Evolutionary conservation across 2,797 vertebrate species (phyloP).

Genomic region (Eutrigla gurnardus): DNA sequence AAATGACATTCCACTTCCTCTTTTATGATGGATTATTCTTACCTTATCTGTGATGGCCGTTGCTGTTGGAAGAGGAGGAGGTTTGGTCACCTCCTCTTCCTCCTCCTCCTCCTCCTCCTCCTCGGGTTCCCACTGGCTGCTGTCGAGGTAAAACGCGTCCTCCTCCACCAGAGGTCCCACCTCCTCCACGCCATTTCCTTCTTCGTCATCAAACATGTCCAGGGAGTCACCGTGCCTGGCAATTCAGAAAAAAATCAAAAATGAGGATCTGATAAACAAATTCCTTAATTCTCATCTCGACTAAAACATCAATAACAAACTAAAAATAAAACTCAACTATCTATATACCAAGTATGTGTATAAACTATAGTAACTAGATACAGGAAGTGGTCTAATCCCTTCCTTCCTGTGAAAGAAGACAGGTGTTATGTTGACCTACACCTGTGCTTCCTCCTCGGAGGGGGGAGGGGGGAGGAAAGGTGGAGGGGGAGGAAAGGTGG

Average conservation of each 20-base stretch:
- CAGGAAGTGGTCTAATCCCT: background rate
- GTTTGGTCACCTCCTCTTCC: constrained; percentile 51
- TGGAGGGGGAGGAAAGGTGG: background rate
- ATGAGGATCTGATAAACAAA: no score
- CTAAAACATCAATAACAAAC: background rate
- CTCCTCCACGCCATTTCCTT: constrained; percentile 64
- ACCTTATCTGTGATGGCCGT: constrained; percentile 83
- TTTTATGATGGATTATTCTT: background rate
- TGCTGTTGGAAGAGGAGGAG: constrained; percentile 14
- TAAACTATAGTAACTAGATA: background rate
- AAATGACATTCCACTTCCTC: background rate
- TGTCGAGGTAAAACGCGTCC: constrained; percentile 82
- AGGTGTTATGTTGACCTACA: background rate
- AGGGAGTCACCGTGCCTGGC: constrained; percentile 68
- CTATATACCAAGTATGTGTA: no score
- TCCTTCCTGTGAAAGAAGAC: background rate
- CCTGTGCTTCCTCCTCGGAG: background rate
- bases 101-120: constrained; percentile 79
- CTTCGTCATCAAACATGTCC: constrained; percentile 73
- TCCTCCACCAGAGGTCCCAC: constrained; percentile 76
- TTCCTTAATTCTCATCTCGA: no score
- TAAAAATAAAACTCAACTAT: background rate
- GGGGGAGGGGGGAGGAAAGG: background rate
- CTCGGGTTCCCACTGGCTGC: constrained; percentile 83
- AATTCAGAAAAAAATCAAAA: no score